Base-by-base conservation (phyloP, 2,797 vertebrate genomes). In the Steatocranus sp. region DNA sequence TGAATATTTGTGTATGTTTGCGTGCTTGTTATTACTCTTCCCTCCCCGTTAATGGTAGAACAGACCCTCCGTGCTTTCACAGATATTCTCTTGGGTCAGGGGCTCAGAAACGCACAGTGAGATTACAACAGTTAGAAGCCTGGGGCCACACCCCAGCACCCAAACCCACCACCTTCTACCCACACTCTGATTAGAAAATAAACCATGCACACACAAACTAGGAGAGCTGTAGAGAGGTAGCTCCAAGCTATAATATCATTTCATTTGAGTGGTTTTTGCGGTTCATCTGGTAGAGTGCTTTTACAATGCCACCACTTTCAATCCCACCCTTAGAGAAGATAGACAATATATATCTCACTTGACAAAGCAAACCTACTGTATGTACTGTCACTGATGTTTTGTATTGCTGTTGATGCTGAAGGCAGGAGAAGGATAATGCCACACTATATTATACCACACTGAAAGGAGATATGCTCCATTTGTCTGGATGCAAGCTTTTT, bases 231-330 rank as follows among this genome's bases (percentile, higher is more conserved):
- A 73, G 79, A 93, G 85, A 92, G 84, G 90, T 94, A 89, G 95
- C 95, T 95, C 84, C 83, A 38, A 95, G 95, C 93, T 90, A 94
- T 91, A 90, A 95, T 93, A 93, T 92, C 83, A 93, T 95, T 96
- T 96, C 85, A 90, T 95, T 94, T 73, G 74, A 96, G 93, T 92
- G 93, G 89, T 91, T 92, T 94, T 90, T 91, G 89, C 84, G 87
- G 93, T 92, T 88, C 86, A 93, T 90, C 89, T 85, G 49, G 89
- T 91, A 92, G 90, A 93, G 86, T 88, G 90, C 93, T 88, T 94
- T 95, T 95, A 94, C 81, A 91, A 90, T 87, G 77, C 79, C 23
- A 79, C 88, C 73, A 86, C 92, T 95, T 95, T 89, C 92, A 94
- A 91, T 93, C 89, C 87, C 79, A 85, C 90, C 93, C 92, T 93